A percentile compares a stretch with the other conserved stretches of the same genome.
Evolutionary conservation across 2,888 invertebrate genomes (phyloP).

Genomic region (Amiota communis): DNA sequence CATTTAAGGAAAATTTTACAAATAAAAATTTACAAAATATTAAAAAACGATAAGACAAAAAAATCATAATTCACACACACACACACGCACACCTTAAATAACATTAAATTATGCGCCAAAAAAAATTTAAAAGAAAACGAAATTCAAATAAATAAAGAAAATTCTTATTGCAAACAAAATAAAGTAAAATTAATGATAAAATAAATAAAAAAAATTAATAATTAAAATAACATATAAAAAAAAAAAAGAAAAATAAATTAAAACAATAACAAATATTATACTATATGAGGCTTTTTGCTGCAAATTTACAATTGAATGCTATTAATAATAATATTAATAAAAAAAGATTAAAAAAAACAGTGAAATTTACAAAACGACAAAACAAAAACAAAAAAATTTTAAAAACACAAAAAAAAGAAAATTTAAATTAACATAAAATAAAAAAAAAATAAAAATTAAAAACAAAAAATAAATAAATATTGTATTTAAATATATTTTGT

Average conservation of each 20-base stretch:
- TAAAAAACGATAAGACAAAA: background rate
- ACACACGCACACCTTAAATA: conserved; percentile 30
- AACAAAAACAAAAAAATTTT: conserved; percentile 24
- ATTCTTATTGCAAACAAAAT: background rate
- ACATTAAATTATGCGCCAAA: conserved; percentile 37
- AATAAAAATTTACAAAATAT: conserved; percentile 26
- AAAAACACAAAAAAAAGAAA: conserved; percentile 25
- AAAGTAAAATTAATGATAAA: background rate
- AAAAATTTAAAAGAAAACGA: conserved; percentile 16
- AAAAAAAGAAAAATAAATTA: conserved; percentile 6
- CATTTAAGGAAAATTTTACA: no score
- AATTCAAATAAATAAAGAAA: conserved; percentile 1
- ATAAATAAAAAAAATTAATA: background rate
- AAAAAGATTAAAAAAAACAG: conserved; percentile 32
- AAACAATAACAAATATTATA: background rate
- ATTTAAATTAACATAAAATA: conserved; percentile 32
- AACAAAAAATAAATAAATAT: conserved; percentile 41
- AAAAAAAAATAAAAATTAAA: conserved; percentile 31
- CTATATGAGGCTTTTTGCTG: conserved; percentile 30
- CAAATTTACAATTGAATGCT: conserved; percentile 23
- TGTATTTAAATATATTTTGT: conserved; percentile 58
- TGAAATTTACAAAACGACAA: conserved; percentile 28
- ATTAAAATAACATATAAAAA: background rate
- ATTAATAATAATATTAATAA: conserved; percentile 21
- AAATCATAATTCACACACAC: conserved; percentile 19